Evolutionary conservation across 2,888 invertebrate species (phyloP).

Genomic region (Lamproptera curius): DNA sequence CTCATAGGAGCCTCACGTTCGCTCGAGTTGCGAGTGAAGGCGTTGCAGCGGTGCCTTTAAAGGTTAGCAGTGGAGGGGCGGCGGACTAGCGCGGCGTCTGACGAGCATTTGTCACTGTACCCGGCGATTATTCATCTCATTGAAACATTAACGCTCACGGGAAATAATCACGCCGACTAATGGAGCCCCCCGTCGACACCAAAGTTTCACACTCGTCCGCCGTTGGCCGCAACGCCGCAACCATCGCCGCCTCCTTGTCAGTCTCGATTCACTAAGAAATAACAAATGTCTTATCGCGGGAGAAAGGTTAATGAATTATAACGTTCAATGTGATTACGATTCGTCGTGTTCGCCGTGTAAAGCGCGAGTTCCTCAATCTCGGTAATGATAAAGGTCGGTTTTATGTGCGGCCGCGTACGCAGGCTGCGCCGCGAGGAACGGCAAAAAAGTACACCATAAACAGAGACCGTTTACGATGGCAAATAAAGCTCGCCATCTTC

Average conservation of each 20-base stretch:
- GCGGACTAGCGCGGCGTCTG: slow-evolving; percentile 65
- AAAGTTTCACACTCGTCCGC: slow-evolving; percentile 60
- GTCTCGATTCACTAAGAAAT: slow-evolving; percentile 50
- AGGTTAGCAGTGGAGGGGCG: slow-evolving; percentile 14
- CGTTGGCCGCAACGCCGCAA: slow-evolving; percentile 25
- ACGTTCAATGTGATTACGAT: slow-evolving; percentile 13
- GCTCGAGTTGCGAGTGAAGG: slow-evolving; percentile 62
- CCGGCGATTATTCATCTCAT: slow-evolving; percentile 69
- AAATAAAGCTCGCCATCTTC: slow-evolving; percentile 75
- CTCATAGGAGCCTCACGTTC: slow-evolving; percentile 49
- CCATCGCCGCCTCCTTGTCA: slow-evolving; percentile 45
- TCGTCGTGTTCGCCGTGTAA: slow-evolving; percentile 14
- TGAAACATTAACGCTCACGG: slow-evolving; percentile 64
- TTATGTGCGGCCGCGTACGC: slow-evolving; percentile 59
- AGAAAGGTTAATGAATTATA: slow-evolving; percentile 37
- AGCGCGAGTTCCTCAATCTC: slow-evolving; percentile 47
- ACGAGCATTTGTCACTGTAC: slow-evolving; percentile 74
- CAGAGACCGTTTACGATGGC: slow-evolving; percentile 74
- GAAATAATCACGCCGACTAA: slow-evolving; percentile 77
- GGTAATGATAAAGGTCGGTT: slow-evolving; percentile 56
- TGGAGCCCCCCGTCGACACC: slow-evolving; percentile 76
- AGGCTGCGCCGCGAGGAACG: slow-evolving; percentile 37
- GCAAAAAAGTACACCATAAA: slow-evolving; percentile 75
- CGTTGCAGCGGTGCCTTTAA: slow-evolving; percentile 30
- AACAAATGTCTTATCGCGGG: slow-evolving; percentile 33